Evolutionary conservation across 2,888 invertebrate genomes (phyloP), one percentile per base, ranked within the genome.

Genomic region (Cenopis cana): DNA sequence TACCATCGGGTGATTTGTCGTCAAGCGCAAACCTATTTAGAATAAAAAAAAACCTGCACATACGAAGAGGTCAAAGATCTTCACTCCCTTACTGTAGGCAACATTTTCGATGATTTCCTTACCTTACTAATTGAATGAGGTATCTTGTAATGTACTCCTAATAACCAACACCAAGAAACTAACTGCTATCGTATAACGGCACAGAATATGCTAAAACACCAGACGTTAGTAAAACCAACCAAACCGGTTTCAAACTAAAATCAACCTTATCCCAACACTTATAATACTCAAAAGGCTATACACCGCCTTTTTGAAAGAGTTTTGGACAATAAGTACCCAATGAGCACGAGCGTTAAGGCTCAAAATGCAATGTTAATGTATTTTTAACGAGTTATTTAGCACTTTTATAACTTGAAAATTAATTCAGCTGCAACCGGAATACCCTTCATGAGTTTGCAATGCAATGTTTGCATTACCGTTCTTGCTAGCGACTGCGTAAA

Each of bases 361-460:
- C 11, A 67, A 67, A 57, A 57, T 50, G 18, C 50, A 67, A 11
- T 33, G 18, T 18, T 57, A 50, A 67, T 46, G 14, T 17, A 36
- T 57, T 67, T n/a, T 36, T 67, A 67, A 67, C 49, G 66, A 67
- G 66, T 20, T 67, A 18, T 56, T 20, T 36, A 67, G 36, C 66
- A 67, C 66, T 57, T 67, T 56, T 66, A 56, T 18, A 67, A 67
- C 33, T 64, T 52, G 24, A 41, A 54, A 64, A 64, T 62, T 46
- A 33, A 49, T 56, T 56, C 57, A 14, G 57, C 57, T 38, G 57
- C 49, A 59, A 18, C 5, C n/a, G 20, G 20, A 57, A 49, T 49
- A 49, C 33, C 46, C n/a, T n/a, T n/a, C n/a, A n/a, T n/a, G n/a
- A n/a, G n/a, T n/a, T n/a, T n/a, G n/a, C n/a, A n/a, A n/a, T n/a